phyloP scores from a whole-genome alignment of 2,113 vertebrate genomes.

The Ictidomys tridecemlineatus region DNA sequence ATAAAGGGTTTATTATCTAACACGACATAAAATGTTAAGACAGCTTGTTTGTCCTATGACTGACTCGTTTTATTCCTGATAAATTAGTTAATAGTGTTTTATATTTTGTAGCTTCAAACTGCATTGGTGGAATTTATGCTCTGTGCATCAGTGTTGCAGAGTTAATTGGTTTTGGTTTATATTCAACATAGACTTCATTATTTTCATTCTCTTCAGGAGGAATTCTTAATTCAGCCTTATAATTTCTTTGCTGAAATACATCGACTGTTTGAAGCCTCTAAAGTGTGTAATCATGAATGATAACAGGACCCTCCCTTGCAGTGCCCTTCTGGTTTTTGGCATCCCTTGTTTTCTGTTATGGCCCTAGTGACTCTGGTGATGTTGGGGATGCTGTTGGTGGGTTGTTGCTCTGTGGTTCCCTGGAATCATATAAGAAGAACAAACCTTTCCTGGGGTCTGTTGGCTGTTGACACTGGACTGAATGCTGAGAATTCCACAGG shows the following conservation, averaged over 20 bases:
- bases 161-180: slow-evolving; percentile 71
- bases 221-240: slow-evolving; percentile 40
- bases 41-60: background rate
- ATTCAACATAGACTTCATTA: slow-evolving; percentile 57
- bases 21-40: slow-evolving; percentile 12
- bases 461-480: background rate
- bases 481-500: too few relatives aligned
- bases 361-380: background rate
- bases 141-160: background rate
- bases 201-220: slow-evolving; percentile 62
- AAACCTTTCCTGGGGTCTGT: background rate
- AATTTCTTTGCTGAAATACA: slow-evolving; percentile 42
- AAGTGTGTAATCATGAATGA: background rate
- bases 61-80: slow-evolving; percentile 43
- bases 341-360: background rate
- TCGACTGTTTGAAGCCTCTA: background rate
- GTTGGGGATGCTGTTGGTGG: background rate
- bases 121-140: slow-evolving; percentile 42
- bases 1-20: slow-evolving; percentile 32
- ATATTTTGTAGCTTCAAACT: slow-evolving; percentile 27
- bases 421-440: background rate
- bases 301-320: background rate
- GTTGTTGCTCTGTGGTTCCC: background rate
- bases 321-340: background rate
- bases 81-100: background rate